Evolutionary conservation across 2,113 vertebrate genomes (phyloP), one percentile per base, ranked within the genome.

Genomic region (Fregetta grallaria): DNA sequence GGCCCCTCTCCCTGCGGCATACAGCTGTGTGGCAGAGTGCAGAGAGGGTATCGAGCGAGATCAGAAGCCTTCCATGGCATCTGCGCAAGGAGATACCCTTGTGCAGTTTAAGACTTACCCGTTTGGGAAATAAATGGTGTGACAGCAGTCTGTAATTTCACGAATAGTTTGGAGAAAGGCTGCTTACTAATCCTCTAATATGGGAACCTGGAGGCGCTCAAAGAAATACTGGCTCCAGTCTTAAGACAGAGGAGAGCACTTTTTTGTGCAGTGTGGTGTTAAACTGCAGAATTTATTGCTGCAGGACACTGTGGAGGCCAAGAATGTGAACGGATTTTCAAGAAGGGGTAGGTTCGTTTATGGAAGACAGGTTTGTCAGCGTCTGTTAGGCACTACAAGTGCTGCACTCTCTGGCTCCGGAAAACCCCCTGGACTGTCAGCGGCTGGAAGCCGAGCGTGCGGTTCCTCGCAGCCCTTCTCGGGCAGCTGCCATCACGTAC

Each of bases 401-500:
- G 44, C 78, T 26, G 85, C 34, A 3, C 56, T 29, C 30, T 34
- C 38, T 0, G 4, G 34, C 53, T 23, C 17, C 0, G 1, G 73
- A 16, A 21, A 19, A 5, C 6, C 47, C 26, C 22, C 19, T 1
- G 6, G 53, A 5, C 50, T 18, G n/a, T 10, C 13, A 7, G 44
- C 8, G 4, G 3, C 77, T 34, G 76, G n/a, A 7, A 40, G 11
- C 23, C 0, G 30, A 15, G 45, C 1, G 9, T 11, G n/a, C 13
- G 10, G 42, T 2, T 58, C 34, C 86, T 38, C 7, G 1, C 36
- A 8, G 83, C 68, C 40, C 12, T 40, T 26, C 44, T 3, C 3
- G 3, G 30, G 45, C 63, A 2, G 12, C 62, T 8, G 15, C 42
- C 11, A 2, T 34, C 9, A 2, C 18, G 2, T n/a, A 3, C 0